Base-by-base conservation (phyloP, 2,113 vertebrate genomes). In the Elachura formosa region DNA sequence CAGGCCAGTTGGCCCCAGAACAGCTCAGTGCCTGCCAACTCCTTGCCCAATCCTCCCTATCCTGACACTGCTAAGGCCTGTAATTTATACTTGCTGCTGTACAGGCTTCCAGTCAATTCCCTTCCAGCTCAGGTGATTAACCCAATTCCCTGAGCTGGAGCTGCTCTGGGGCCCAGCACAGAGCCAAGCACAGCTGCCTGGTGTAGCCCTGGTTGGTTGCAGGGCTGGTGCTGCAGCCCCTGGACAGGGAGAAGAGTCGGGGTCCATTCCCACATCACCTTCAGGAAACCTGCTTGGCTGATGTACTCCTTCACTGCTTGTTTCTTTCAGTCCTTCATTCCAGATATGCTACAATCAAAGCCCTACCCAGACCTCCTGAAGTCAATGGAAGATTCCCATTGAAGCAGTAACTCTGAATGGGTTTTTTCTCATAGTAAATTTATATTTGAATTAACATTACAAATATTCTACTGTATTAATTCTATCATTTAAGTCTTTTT, bases 381-480 rank as follows among this genome's bases (percentile, higher is more conserved):
- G 61, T 38, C 84, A 78, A 25, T 3, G 1, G 22, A 89, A 81
- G 23, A 19, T 19, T 87, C 88, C 61, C 56, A 41, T 7, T 78
- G 52, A 52, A 77, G 49, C 19, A 81, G 23, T 16, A 81, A 41
- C 64, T 88, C 88, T 45, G 61, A 95, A 94, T 14, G 40, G 4
- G 40, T 59, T 86, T 67, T 63, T 12, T 0, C 2, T 17, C 55
- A 14, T 20, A 48, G 43, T 45, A 31, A 69, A 59, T 90, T 92
- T 61, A 61, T 31, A 84, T 71, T 81, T 89, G 38, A 93, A 95
- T 90, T 92, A 86, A 87, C 9, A 28, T 66, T 52, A 52, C 23
- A 33, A 40, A 58, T 72, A 84, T 90, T 90, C 38, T 76, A 31
- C 59, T 51, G 18, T 62, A n/a, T 75, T 82, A 59, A 76, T 78